Evolutionary conservation across 2,113 vertebrate species (phyloP), one percentile per base, ranked within the genome.

Genomic region (Spermophilus dauricus): DNA sequence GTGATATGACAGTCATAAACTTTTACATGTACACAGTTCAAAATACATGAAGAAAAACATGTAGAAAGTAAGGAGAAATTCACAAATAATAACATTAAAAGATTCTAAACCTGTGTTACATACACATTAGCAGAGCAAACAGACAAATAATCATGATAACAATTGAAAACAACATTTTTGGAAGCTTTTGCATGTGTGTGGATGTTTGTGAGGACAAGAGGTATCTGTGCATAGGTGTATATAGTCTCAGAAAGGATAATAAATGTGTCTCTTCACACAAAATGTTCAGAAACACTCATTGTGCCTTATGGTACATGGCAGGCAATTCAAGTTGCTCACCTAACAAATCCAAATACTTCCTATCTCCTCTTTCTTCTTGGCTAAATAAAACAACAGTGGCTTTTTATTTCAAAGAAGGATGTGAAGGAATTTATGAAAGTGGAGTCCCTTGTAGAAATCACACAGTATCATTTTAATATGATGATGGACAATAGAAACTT

Each of bases 41-140:
- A 86, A 92, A 72, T 56, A 61, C 13, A 61, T 67, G 63, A 93
- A 86, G 10, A 22, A 86, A 87, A 86, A 84, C 45, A 86, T 78
- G 58, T 82, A 18, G 75, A 95, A 81, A 96, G 10, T n/a, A 84
- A 91, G 42, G 51, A 87, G 26, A 91, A 91, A 86, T 95, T 34
- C 45, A 28, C 22, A 76, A 77, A 76, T 53, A 65, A 39, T 75
- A 22, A 42, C 63, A 53, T 76, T 32, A 76, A 95, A 76, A 75
- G 5, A 75, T 53, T 78, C 95, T 51, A 82, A 90, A 75, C 34
- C 11, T 53, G 26, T 70, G 30, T 70, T 80, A 81, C 51, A 91
- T 80, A 81, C 51, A 91, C 56, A 84, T 28, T 34, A 69, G 24
- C 10, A 51, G 10, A 82, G 13, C 32, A 84, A 73, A 63, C 37